Evolutionary conservation across 23 tunicate genomes (phyloP), one percentile per base, ranked within the genome.

Genomic region (Trididemnum miniatum): DNA sequence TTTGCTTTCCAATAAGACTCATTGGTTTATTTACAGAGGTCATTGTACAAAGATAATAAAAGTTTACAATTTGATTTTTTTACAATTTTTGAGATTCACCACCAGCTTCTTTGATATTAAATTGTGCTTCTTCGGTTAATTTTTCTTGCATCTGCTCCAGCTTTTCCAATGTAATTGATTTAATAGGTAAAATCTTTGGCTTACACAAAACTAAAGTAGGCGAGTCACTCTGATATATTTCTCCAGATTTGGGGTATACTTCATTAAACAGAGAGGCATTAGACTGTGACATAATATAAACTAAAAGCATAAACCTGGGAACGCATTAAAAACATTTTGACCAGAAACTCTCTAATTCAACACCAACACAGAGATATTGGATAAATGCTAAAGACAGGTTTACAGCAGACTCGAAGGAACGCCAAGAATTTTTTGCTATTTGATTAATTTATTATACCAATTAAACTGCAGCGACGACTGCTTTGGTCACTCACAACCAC

Each of bases 101-200:
- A n/a, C n/a, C n/a, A n/a, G n/a, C n/a, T 12, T 62, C n/a, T 12
- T 62, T 26, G 26, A 26, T 62, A 26, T 62, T 12, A 62, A 26
- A 62, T 62, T 67, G 7, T 2, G 32, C n/a, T 30, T 67, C 75
- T n/a, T n/a, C n/a, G n/a, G n/a, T n/a, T n/a, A n/a, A 80, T 32
- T 93, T 85, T 35, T 65, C 75, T 75, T 93, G 98, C 89, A 93
- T 88, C 74, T 93, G 81, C 74, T 93, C 93, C 87, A 93, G 73
- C 65, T 93, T 93, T 69, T 88, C 92, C 25, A 93, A 85, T 25
- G 91, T 93, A 34, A 93, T 82, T 0, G 98, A 93, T 80, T 93
- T 93, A 51, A 93, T 35, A 31, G 98, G 98, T 89, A 93, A 80
- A 66, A 93, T 93, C 65, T 93, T 93, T 0, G 98, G 98, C 63